These are phyloP conservation scores for Enteromius mattozi DNA, from an alignment of 2,797 vertebrate species.

Conservation along the genomic window DNA sequence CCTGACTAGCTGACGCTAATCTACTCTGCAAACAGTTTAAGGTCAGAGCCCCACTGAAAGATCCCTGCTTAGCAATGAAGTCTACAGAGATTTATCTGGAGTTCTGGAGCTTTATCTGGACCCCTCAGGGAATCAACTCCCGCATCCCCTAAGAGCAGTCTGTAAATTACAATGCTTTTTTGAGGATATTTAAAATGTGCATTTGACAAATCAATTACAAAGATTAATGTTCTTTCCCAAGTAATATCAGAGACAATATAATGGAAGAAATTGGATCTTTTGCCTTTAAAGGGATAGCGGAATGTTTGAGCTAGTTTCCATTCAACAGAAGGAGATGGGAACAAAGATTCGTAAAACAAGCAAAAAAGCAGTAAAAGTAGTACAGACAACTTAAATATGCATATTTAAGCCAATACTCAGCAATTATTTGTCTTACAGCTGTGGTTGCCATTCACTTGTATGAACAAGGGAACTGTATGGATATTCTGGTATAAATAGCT, in stretches of 20 bases:
- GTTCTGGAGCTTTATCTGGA: constrained; percentile 51
- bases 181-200: background rate
- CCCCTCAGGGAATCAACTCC: constrained; percentile 53
- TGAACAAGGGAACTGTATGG: background rate
- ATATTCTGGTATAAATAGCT: background rate
- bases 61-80: constrained; percentile 41
- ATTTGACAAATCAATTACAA: background rate
- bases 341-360: background rate
- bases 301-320: background rate
- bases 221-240: background rate
- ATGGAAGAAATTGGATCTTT: background rate
- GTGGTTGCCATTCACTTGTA: background rate
- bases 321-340: background rate
- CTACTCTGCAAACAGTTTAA: constrained; percentile 78
- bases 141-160: constrained; percentile 39
- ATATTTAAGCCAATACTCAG: background rate
- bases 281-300: background rate
- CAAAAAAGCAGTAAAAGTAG: too few relatives aligned
- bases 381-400: background rate
- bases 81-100: constrained; percentile 48
- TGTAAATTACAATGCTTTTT: background rate
- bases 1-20: constrained; percentile 72
- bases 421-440: background rate
- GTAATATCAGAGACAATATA: background rate
- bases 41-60: constrained; percentile 50